Conservation (phyloP, 2,113 vertebrate genomes). For the Cinclus cinclus region DNA sequence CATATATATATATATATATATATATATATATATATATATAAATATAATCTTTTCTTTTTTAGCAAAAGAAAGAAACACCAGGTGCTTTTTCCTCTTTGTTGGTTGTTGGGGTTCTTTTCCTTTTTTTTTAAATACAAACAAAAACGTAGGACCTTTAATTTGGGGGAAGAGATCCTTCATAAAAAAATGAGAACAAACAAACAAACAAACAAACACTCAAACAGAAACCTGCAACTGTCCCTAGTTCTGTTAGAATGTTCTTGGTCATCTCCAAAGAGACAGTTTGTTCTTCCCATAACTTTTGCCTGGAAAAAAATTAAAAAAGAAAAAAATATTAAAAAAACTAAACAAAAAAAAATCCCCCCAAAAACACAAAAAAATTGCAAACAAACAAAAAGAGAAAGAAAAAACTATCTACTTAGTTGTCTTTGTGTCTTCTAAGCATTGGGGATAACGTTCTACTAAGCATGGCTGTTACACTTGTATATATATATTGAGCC, state of each 20-base stretch:
- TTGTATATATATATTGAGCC: constrained; percentile 95
- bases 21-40: not conserved
- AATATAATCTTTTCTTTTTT: constrained; percentile 61
- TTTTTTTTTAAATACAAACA: not conserved
- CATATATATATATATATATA: too few relatives aligned
- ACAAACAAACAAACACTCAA: not conserved
- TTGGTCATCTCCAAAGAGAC: constrained; percentile 87
- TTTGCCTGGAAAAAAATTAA: constrained; percentile 76
- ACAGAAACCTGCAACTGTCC: constrained; percentile 54
- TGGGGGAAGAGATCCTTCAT: constrained; percentile 42
- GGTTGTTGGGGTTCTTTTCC: constrained; percentile 29
- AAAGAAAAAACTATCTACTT: constrained; percentile 72
- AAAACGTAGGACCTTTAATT: constrained; percentile 58
- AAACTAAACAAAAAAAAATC: not conserved
- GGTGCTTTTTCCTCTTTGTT: constrained; percentile 73
- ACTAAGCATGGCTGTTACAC: constrained; percentile 95
- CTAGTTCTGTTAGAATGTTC: constrained; percentile 71
- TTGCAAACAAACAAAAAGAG: constrained; percentile 63
- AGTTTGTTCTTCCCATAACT: constrained; percentile 86
- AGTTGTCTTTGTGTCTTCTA: constrained; percentile 95
- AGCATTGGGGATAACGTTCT: constrained; percentile 91
- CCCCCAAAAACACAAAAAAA: constrained; percentile 6
- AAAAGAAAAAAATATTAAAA: not conserved
- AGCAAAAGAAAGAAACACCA: constrained; percentile 72
- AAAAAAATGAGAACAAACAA: not conserved